Evolutionary conservation across 2,113 vertebrate species (phyloP), one percentile per base, ranked within the genome.

Genomic region (Dermatemys mawii): DNA sequence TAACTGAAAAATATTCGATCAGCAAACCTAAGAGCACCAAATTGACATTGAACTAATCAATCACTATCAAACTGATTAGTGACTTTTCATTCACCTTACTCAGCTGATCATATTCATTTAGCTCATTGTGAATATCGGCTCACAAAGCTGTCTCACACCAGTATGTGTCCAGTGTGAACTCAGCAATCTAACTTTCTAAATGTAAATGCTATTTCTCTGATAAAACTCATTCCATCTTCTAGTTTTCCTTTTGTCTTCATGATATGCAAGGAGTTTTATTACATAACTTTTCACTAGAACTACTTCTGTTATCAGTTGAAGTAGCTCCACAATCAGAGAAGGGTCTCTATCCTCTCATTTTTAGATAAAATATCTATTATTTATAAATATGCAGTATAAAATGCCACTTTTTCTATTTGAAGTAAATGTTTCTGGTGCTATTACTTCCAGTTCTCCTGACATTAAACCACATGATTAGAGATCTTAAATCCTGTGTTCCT

Each of bases 11-110:
- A 81, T 85, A 91, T 84, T 96, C 91, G 86, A 44, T 90, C 94
- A 97, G 93, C 93, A 95, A 95, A 93, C 94, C 84, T 96, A 94
- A 97, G 96, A 96, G 76, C 87, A 83, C 80, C 76, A 95, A 89
- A 89, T 75, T 95, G 96, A 94, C 93, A 91, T 89, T 96, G 97
- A 97, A 93, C 89, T 97, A 97, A 98, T 96, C 93, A 96, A 95
- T 96, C 95, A 88, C 93, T 97, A 97, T 96, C 95, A 96, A 94
- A 96, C 84, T 96, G 94, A 95, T 98, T 95, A 81, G 50, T 95
- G 89, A 88, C 93, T 91, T 96, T 92, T 86, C 88, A 16, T 95
- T 96, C 97, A 94, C 95, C 84, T 96, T 97, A 92, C 88, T 95
- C 81, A 87, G 51, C 17, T 88, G 70, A 75, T 92, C 79, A 85